Conservation (phyloP, 2,113 vertebrate species). For the Progne subis region DNA sequence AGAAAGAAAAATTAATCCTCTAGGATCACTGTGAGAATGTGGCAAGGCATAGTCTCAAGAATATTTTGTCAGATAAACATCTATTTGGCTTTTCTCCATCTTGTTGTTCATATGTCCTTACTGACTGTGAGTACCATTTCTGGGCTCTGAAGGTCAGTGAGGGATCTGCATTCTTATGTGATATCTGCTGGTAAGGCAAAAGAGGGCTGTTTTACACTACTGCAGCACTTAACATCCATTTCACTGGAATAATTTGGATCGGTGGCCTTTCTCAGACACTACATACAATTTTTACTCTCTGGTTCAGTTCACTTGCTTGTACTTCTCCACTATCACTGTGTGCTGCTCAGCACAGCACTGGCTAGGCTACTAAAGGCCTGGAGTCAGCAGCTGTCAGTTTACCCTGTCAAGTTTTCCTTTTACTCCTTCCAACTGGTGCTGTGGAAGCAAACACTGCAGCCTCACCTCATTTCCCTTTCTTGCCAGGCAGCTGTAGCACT, state of each 20-base stretch:
- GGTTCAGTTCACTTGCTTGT: not conserved
- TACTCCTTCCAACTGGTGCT: not conserved
- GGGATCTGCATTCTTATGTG: not conserved
- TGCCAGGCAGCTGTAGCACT: not conserved
- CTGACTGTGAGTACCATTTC: not conserved
- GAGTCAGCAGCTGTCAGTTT: conserved; percentile 1
- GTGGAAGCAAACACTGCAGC: not conserved
- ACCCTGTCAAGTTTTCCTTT: not conserved
- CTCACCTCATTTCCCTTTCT: not conserved
- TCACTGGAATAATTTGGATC: not conserved
- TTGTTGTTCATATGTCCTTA: not conserved
- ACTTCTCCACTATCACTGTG: not conserved
- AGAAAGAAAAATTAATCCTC: not conserved
- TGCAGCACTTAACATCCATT: not conserved
- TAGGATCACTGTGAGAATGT: not conserved
- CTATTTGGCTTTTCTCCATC: not conserved
- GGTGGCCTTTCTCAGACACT: not conserved
- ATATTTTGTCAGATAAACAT: not conserved
- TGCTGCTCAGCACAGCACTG: not conserved
- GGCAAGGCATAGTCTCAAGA: not conserved
- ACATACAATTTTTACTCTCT: not conserved
- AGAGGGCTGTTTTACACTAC: not conserved
- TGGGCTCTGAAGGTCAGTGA: not conserved
- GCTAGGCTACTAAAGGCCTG: not conserved
- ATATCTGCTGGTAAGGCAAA: not conserved